Evolutionary conservation across 2,888 invertebrate genomes (phyloP).

Genomic region (Gortyna flavago): DNA sequence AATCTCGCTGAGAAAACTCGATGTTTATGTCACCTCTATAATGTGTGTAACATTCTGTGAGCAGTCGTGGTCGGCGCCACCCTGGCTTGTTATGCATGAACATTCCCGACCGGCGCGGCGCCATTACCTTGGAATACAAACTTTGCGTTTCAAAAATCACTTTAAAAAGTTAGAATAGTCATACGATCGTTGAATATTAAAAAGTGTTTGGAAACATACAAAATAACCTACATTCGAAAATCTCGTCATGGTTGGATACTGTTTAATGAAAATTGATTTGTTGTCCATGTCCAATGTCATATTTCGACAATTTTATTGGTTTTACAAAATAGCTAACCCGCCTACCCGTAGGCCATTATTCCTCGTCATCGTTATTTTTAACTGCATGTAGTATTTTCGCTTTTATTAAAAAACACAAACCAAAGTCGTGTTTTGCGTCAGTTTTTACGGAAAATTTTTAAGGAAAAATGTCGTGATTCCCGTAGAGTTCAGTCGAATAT

Average conservation of each 20-base stretch:
- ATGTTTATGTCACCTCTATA: constrained; percentile 35
- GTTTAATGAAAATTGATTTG: constrained; percentile 22
- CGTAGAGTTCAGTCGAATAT: constrained; percentile 54
- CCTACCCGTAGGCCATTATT: constrained; percentile 1
- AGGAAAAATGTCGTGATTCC: constrained; percentile 46
- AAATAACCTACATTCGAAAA: not conserved
- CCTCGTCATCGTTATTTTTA: constrained; percentile 14
- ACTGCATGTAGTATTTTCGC: constrained; percentile 19
- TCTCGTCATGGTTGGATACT: not conserved
- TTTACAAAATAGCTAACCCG: not conserved
- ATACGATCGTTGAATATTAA: constrained; percentile 19
- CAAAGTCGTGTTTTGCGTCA: constrained; percentile 11
- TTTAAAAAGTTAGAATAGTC: constrained; percentile 19
- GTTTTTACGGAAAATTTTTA: too few species aligned
- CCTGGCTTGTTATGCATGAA: constrained; percentile 49
- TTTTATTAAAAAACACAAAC: constrained; percentile 36
- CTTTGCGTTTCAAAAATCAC: constrained; percentile 23
- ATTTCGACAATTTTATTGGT: constrained; percentile 19
- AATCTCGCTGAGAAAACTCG: constrained; percentile 15
- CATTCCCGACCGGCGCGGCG: constrained; percentile 23
- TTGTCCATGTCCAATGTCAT: not conserved
- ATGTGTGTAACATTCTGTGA: constrained; percentile 32
- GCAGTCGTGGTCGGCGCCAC: constrained; percentile 37
- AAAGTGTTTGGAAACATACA: not conserved
- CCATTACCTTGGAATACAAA: constrained; percentile 27